Percentiles rank a stretch among this genome's conserved stretches.
These are phyloP conservation scores for Drosophila neocordata DNA, from an alignment of 1,140 invertebrate genomes.

Conservation along the genomic window DNA sequence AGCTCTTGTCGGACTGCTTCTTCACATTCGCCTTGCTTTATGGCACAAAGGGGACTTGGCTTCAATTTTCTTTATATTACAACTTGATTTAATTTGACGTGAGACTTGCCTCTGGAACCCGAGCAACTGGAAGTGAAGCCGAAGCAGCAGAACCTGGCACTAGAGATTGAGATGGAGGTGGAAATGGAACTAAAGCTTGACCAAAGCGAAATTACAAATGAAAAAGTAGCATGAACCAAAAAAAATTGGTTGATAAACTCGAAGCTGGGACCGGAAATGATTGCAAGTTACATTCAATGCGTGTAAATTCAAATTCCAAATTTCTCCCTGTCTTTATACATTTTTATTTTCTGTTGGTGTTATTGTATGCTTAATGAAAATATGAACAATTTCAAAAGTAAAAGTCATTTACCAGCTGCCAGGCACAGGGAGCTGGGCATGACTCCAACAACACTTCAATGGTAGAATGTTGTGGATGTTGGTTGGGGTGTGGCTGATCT, in stretches of 20 bases:
- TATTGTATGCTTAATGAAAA: constrained; percentile 55
- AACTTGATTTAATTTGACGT: constrained; percentile 81
- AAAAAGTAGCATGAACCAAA: constrained; percentile 1
- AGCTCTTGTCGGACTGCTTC: neutral
- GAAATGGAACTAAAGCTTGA: constrained; percentile 48
- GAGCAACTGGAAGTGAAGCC: neutral
- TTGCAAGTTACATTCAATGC: constrained; percentile 39
- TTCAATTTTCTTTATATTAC: constrained; percentile 81
- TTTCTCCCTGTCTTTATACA: neutral
- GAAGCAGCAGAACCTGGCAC: too few species aligned
- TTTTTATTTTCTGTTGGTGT: neutral
- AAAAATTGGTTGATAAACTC: constrained; percentile 2
- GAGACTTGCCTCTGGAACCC: constrained; percentile 67
- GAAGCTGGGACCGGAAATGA: constrained; percentile 40
- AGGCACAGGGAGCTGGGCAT: constrained; percentile 25
- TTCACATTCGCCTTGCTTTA: constrained; percentile 49
- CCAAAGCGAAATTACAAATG: constrained; percentile 59
- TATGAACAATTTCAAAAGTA: constrained; percentile 68
- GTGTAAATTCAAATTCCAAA: constrained; percentile 58
- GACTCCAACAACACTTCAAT: neutral
- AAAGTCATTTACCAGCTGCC: constrained; percentile 76
- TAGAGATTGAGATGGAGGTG: neutral
- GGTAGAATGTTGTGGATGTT: neutral
- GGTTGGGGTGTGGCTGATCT: constrained; percentile 41
- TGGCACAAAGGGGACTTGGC: constrained; percentile 74